Evolutionary conservation across 2,888 invertebrate genomes (phyloP).

Genomic region (Cylindroiulus punctatus): DNA sequence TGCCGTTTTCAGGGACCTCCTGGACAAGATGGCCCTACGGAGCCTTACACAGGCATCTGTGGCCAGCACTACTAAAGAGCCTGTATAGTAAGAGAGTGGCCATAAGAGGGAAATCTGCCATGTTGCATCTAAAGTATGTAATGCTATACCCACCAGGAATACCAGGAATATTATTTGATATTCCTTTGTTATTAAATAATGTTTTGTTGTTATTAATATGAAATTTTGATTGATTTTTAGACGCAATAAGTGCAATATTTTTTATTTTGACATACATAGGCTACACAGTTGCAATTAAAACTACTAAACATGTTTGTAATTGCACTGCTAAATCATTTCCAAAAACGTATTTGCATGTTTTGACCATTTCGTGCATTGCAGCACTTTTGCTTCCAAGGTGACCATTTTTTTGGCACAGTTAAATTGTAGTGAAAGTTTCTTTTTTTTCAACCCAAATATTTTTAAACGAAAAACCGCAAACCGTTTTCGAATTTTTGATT

Average conservation of each 20-base stretch:
- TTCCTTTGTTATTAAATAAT: too few relatives aligned
- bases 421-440: background rate
- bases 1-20: too few relatives aligned
- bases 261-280: too few relatives aligned
- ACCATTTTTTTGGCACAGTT: background rate
- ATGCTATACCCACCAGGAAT: too few relatives aligned
- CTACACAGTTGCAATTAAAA: background rate
- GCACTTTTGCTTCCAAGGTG: constrained; percentile 43
- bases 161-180: too few relatives aligned
- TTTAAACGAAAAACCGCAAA: background rate
- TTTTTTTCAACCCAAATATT: background rate
- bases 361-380: constrained; percentile 9
- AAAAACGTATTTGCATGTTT: background rate
- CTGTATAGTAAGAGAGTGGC: background rate
- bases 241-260: too few relatives aligned
- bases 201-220: background rate
- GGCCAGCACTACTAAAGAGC: background rate
- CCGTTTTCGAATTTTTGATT: background rate
- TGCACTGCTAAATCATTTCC: background rate
- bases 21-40: too few relatives aligned
- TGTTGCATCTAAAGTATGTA: background rate
- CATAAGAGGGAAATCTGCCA: background rate
- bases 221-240: too few relatives aligned
- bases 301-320: background rate
- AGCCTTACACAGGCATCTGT: too few relatives aligned